phyloP scores from a whole-genome alignment of 2,888 invertebrate genomes.

The Xestia sexstrigata region DNA sequence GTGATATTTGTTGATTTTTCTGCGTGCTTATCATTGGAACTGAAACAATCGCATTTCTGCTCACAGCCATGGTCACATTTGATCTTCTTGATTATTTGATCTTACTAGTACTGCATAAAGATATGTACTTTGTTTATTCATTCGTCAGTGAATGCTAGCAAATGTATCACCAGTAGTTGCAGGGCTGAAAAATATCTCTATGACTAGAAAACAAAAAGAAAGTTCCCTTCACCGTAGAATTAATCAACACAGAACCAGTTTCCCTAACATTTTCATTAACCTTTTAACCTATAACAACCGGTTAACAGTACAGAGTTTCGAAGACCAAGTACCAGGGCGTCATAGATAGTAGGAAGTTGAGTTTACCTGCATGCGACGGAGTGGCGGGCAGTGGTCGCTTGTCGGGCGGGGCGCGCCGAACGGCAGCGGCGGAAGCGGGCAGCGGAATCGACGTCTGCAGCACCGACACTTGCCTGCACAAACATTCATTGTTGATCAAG shows the following conservation, averaged over 20 bases:
- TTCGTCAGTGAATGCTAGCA: neutral
- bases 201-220: neutral
- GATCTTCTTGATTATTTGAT: neutral
- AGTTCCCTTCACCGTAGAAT: neutral
- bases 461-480: conserved; percentile 92
- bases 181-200: neutral
- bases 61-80: neutral
- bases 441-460: conserved; percentile 95
- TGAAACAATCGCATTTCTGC: neutral
- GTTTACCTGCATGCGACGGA: conserved; percentile 88
- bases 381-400: conserved; percentile 94
- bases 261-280: conserved; percentile 8
- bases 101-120: neutral
- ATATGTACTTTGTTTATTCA: neutral
- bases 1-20: neutral
- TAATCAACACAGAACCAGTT: neutral
- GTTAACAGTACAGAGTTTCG: neutral
- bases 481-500: conserved; percentile 40
- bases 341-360: conserved; percentile 24
- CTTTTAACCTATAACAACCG: neutral
- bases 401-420: conserved; percentile 94
- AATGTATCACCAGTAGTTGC: neutral
- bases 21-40: conserved; percentile 2
- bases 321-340: conserved; percentile 32
- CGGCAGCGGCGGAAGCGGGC: conserved; percentile 94